Evolutionary conservation across 2,797 vertebrate species (phyloP), one percentile per base, ranked within the genome.

Genomic region (Pteropus rufus): DNA sequence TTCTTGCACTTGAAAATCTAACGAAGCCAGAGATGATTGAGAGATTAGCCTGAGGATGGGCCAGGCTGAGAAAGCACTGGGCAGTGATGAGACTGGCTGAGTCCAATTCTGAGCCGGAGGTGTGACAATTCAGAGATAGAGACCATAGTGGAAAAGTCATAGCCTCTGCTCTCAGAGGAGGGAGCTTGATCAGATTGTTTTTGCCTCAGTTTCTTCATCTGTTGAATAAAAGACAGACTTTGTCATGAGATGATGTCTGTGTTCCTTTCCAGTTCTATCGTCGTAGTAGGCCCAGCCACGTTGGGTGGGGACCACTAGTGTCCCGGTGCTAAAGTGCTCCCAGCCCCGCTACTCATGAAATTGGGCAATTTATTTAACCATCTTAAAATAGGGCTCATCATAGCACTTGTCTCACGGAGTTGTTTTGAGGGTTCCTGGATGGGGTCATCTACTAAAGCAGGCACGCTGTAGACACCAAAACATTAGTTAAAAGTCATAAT

Each of bases 241-340:
- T 67, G 9, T 49, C 44, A 3, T 67, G n/a, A 75, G 29, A 21
- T 24, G 52, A 9, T 16, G 9, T 26, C 34, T 56, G 0, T 26
- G 31, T 23, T 36, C 34, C 69, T 19, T 52, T 46, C 16, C 5
- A 14, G 21, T 44, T 54, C 29, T 26, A 0, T 41, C 9, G 16
- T 69, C 21, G 29, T 31, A 1, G 41, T 31, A 75, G 31, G 15
- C 29, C 7, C 16, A 29, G 31, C 9, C 23, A 9, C 4, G 0
- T 0, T 29, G 41, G 49, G 15, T 29, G 36, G 24, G 18, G 29
- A 64, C 4, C 10, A 1, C 39, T 2, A 1, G 5, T 1, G 3
- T n/a, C 26, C 76, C 11, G 10, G 31, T 21, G 56, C 39, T 7
- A 1, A 21, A 36, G 21, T 9, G 11, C 3, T 49, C 24, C 73